Evolutionary conservation across 2,888 invertebrate species (phyloP).

Genomic region (Netelia inedita): DNA sequence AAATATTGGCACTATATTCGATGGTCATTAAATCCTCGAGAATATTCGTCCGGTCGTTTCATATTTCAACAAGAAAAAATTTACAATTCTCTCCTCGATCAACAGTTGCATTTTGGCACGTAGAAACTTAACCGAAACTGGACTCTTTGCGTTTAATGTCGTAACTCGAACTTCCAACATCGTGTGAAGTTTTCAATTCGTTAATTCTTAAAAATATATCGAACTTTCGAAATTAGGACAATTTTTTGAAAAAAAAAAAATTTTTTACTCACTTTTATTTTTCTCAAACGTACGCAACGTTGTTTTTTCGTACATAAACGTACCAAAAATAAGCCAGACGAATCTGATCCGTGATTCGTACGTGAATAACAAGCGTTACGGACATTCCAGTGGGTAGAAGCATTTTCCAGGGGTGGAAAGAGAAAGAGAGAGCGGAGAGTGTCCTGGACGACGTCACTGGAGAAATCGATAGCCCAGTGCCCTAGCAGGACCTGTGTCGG

Average conservation of each 20-base stretch:
- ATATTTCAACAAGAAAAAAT: no score
- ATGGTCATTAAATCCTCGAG: background rate
- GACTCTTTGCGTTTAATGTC: background rate
- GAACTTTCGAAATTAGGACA: background rate
- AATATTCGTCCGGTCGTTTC: background rate
- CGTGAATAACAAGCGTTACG: slow-evolving; percentile 37
- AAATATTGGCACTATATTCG: slow-evolving; percentile 24
- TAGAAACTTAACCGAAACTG: background rate
- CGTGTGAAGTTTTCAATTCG: no score
- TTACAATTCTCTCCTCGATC: no score
- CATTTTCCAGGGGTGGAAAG: background rate
- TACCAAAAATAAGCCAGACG: slow-evolving; percentile 7
- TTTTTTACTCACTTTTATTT: no score
- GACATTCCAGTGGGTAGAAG: slow-evolving; percentile 9
- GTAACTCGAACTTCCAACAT: no score
- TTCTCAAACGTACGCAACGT: no score
- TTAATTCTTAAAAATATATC: background rate
- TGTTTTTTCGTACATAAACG: no score
- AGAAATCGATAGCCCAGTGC: slow-evolving; percentile 61
- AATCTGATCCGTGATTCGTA: slow-evolving; percentile 32
- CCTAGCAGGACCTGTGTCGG: slow-evolving; percentile 43
- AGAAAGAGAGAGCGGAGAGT: background rate
- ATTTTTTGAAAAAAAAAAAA: no score
- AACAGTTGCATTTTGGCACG: no score
- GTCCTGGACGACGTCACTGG: slow-evolving; percentile 37